A percentile compares a stretch with the other conserved stretches of the same genome.
phyloP scores from a whole-genome alignment of 1,140 invertebrate genomes.

The Trichoplusia ni region DNA sequence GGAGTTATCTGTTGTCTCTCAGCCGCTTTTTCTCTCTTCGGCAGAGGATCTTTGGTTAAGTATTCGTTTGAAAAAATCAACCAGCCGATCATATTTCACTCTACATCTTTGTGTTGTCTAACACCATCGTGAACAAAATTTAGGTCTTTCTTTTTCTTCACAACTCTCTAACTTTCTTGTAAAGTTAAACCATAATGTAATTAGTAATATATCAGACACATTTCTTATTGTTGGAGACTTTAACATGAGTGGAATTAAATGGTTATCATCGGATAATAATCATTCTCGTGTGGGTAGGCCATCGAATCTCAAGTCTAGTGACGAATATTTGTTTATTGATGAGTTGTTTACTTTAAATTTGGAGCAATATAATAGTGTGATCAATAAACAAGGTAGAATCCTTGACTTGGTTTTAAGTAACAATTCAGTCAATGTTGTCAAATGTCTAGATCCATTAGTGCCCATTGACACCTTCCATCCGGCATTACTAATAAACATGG shows the following conservation, averaged over 20 bases:
- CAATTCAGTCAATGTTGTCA: too few relatives aligned
- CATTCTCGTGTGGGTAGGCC: too few relatives aligned
- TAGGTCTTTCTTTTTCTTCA: not conserved
- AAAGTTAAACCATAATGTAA: not conserved
- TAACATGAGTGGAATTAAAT: conserved; percentile 14
- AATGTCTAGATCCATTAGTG: too few relatives aligned
- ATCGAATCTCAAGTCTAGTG: too few relatives aligned
- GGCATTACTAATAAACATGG: too few relatives aligned
- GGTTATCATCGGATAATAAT: not conserved
- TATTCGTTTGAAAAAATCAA: not conserved
- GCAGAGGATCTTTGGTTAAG: conserved; percentile 38
- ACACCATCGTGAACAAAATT: conserved; percentile 2
- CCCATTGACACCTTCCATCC: too few relatives aligned
- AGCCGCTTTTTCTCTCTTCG: conserved; percentile 12
- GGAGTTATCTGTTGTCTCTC: not conserved
- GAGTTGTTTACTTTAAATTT: too few relatives aligned
- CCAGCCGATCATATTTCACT: not conserved
- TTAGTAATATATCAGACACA: not conserved
- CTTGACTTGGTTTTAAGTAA: too few relatives aligned
- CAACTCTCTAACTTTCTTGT: conserved; percentile 2
- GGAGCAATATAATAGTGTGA: too few relatives aligned
- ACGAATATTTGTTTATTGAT: too few relatives aligned
- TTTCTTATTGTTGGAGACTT: conserved; percentile 3
- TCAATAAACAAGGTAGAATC: too few relatives aligned
- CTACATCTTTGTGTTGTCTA: conserved; percentile 19